These are phyloP conservation scores for Oxyteleia sp. DNA, from an alignment of 2,888 invertebrate genomes.

Conservation along the genomic window DNA sequence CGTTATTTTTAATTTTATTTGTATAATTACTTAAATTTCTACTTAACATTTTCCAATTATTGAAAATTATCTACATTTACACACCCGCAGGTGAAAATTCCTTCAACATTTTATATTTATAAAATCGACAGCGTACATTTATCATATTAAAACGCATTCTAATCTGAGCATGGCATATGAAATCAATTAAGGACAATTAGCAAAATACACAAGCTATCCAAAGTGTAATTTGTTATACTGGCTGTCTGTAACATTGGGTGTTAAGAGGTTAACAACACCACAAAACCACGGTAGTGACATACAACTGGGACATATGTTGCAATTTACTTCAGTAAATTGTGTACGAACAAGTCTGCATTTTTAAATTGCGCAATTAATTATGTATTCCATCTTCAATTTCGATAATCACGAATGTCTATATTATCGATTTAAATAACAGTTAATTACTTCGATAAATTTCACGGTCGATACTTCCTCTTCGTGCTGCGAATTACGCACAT, in stretches of 20 bases:
- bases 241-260: slow-evolving; percentile 65
- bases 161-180: slow-evolving; percentile 57
- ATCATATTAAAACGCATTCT: slow-evolving; percentile 43
- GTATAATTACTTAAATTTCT: too few species aligned
- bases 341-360: slow-evolving; percentile 16
- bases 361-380: slow-evolving; percentile 51
- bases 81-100: too few species aligned
- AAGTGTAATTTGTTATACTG: slow-evolving; percentile 62
- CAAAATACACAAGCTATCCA: slow-evolving; percentile 65
- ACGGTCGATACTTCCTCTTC: slow-evolving; percentile 3
- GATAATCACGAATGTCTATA: background rate
- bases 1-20: too few species aligned
- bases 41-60: too few species aligned
- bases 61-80: too few species aligned
- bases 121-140: slow-evolving; percentile 18
- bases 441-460: slow-evolving; percentile 49
- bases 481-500: slow-evolving; percentile 18
- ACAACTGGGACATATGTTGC: slow-evolving; percentile 49
- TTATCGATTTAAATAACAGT: slow-evolving; percentile 38
- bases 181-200: slow-evolving; percentile 68
- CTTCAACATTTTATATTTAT: too few species aligned
- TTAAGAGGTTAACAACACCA: slow-evolving; percentile 69
- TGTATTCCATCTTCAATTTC: slow-evolving; percentile 47
- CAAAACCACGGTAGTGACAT: slow-evolving; percentile 59
- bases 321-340: slow-evolving; percentile 47